Conservation (phyloP, 2,113 vertebrate genomes). For the Myxocyprinus asiaticus region DNA sequence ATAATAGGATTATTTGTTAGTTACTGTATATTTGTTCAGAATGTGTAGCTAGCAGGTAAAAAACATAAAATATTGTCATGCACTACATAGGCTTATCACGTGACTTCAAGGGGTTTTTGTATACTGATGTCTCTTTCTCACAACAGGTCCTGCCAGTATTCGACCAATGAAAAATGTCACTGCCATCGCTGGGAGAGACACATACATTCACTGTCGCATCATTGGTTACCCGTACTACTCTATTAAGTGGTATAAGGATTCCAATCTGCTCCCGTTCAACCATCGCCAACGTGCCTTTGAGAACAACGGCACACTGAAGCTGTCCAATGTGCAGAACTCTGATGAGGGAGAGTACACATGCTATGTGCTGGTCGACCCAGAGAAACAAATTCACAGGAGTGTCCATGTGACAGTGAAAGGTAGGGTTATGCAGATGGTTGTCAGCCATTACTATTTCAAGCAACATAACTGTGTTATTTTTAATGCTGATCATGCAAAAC, state of each 20-base stretch:
- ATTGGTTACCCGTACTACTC: slow-evolving; percentile 98
- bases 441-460: background rate
- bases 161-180: slow-evolving; percentile 99
- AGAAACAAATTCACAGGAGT: slow-evolving; percentile 94
- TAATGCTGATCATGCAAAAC: too few relatives aligned
- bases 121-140: slow-evolving; percentile 71
- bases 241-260: slow-evolving; percentile 99
- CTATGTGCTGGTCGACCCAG: slow-evolving; percentile 93
- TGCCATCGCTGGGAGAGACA: slow-evolving; percentile 93
- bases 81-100: slow-evolving; percentile 8
- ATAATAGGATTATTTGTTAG: too few relatives aligned
- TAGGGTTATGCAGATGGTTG: slow-evolving; percentile 59
- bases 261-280: slow-evolving; percentile 94
- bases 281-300: slow-evolving; percentile 97
- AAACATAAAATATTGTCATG: background rate
- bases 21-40: too few relatives aligned
- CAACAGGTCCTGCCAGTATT: slow-evolving; percentile 93
- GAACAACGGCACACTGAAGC: slow-evolving; percentile 94
- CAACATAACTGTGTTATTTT: too few relatives aligned
- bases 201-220: slow-evolving; percentile 95
- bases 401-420: slow-evolving; percentile 95
- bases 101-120: slow-evolving; percentile 62
- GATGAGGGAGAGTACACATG: slow-evolving; percentile 97
- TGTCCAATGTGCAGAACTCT: slow-evolving; percentile 94
- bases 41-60: too few relatives aligned